Percentiles rank a stretch among this genome's conserved stretches.
phyloP scores from a whole-genome alignment of 92 coral and sea anemone species.

The Parazoanthus swiftii region DNA sequence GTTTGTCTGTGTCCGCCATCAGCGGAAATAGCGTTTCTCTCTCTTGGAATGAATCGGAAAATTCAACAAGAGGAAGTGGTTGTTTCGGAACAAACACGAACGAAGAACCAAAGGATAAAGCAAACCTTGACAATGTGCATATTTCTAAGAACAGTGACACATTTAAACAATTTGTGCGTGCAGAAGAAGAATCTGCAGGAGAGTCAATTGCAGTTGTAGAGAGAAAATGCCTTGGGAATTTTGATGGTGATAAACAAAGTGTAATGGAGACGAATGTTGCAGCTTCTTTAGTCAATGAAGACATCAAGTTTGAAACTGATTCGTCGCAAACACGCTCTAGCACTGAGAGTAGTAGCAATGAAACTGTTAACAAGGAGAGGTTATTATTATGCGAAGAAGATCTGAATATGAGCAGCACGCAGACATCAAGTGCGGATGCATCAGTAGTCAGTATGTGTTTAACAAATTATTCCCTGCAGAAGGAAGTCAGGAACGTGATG shows the following conservation, averaged over 20 bases:
- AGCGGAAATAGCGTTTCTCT: background rate
- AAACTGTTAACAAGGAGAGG: background rate
- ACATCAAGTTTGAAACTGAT: background rate
- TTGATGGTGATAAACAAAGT: background rate
- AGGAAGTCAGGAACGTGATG: too few relatives aligned
- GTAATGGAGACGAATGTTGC: background rate
- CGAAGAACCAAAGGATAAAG: background rate
- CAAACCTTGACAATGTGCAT: background rate
- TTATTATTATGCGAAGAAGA: background rate
- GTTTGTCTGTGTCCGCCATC: background rate
- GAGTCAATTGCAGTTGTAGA: background rate
- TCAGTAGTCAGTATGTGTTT: too few relatives aligned
- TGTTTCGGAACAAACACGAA: background rate
- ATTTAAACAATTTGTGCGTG: background rate
- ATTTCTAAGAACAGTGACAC: background rate
- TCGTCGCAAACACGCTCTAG: background rate
- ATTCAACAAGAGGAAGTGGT: background rate
- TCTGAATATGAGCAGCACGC: background rate
- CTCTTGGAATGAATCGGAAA: background rate
- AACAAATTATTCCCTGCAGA: background rate
- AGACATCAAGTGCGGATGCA: background rate
- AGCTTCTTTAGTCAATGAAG: background rate
- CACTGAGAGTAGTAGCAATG: background rate
- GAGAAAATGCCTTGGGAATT: background rate
- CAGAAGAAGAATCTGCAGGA: background rate